Conservation (phyloP, 2,113 vertebrate genomes). For the Grantiella picta region DNA sequence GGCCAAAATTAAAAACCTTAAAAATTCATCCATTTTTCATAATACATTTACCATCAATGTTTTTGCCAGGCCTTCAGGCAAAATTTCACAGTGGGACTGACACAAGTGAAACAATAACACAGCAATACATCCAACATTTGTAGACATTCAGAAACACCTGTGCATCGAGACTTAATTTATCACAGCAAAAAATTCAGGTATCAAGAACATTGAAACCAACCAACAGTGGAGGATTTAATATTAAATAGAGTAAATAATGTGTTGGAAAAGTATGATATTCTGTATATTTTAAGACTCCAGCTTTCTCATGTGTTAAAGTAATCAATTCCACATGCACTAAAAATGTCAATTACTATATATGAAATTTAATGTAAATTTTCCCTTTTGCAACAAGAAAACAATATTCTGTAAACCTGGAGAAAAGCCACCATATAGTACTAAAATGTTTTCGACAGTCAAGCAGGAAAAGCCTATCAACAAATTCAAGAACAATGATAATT, state of each 20-base stretch:
- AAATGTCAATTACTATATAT: conserved; percentile 38
- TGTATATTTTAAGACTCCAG: not conserved
- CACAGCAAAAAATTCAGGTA: not conserved
- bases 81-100: not conserved
- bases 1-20: not conserved
- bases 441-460: conserved; percentile 28
- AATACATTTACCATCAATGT: not conserved
- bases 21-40: not conserved
- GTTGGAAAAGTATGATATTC: not conserved
- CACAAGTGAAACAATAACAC: not conserved
- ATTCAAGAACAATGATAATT: conserved; percentile 24
- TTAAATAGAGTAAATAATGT: not conserved
- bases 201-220: not conserved
- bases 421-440: not conserved
- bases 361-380: conserved; percentile 38
- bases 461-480: conserved; percentile 56
- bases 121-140: not conserved
- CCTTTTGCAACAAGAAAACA: not conserved
- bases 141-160: not conserved
- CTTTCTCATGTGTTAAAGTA: conserved; percentile 38
- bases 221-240: not conserved
- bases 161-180: not conserved
- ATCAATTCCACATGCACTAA: conserved; percentile 44
- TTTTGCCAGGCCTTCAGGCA: not conserved
- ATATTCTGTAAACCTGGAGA: not conserved